These are phyloP conservation scores for Eilema sororculum DNA, from an alignment of 2,888 invertebrate genomes.

Conservation along the genomic window DNA sequence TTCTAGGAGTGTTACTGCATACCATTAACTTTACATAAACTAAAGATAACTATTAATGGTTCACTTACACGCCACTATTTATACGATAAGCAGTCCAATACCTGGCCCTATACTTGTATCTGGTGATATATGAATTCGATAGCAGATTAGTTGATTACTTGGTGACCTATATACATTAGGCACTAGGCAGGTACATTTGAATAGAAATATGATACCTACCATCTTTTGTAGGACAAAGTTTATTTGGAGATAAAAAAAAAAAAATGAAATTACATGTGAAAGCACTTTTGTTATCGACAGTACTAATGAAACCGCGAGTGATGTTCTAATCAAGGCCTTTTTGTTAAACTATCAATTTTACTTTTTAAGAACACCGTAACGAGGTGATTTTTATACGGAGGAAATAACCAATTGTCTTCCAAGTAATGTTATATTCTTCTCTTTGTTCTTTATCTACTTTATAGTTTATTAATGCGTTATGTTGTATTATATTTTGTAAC, in stretches of 20 bases:
- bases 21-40: slow-evolving; percentile 4
- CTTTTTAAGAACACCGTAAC: slow-evolving; percentile 32
- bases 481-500: background rate
- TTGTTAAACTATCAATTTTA: slow-evolving; percentile 50
- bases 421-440: background rate
- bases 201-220: no score
- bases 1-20: background rate
- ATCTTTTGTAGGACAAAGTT: no score
- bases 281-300: slow-evolving; percentile 36
- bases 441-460: slow-evolving; percentile 4
- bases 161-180: background rate
- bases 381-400: slow-evolving; percentile 14
- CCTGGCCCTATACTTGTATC: background rate
- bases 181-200: no score
- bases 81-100: background rate
- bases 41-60: slow-evolving; percentile 2
- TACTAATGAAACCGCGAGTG: slow-evolving; percentile 69
- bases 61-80: background rate
- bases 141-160: background rate
- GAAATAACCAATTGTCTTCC: background rate
- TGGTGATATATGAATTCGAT: background rate
- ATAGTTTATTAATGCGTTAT: background rate
- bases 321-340: slow-evolving; percentile 63
- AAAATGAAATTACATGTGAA: no score
- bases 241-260: no score